A percentile compares a stretch with the other conserved stretches of the same genome.
These are phyloP conservation scores for Malthinus seriepunctatus DNA, from an alignment of 2,888 invertebrate species.

Conservation along the genomic window DNA sequence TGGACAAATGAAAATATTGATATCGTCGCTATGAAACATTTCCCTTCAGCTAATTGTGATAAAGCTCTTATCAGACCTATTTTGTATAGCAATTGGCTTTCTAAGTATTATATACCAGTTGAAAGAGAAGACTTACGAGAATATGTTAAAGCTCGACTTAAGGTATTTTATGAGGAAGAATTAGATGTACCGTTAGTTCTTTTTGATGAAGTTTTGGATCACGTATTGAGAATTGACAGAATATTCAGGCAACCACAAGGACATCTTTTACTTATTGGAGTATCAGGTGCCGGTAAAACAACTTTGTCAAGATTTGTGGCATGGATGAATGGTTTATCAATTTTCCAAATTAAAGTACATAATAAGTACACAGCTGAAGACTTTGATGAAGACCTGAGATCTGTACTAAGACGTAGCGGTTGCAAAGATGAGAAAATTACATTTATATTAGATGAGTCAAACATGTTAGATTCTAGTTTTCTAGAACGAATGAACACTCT, in stretches of 20 bases:
- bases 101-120: slow-evolving; percentile 97
- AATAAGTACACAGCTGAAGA: slow-evolving; percentile 99
- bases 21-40: slow-evolving; percentile 88
- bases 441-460: slow-evolving; percentile 98
- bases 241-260: slow-evolving; percentile 99
- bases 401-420: slow-evolving; percentile 82
- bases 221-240: slow-evolving; percentile 96
- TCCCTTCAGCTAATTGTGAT: slow-evolving; percentile 71
- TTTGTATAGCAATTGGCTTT: slow-evolving; percentile 98
- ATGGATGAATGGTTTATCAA: slow-evolving; percentile 99
- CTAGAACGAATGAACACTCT: slow-evolving; percentile 99
- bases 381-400: slow-evolving; percentile 97
- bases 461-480: slow-evolving; percentile 98
- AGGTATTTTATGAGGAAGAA: slow-evolving; percentile 99
- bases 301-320: slow-evolving; percentile 98
- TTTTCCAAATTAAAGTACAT: slow-evolving; percentile 99
- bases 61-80: slow-evolving; percentile 92
- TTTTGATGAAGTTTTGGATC: slow-evolving; percentile 99
- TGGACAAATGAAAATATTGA: slow-evolving; percentile 99
- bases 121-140: slow-evolving; percentile 92
- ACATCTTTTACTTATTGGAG: slow-evolving; percentile 95
- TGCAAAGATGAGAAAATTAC: slow-evolving; percentile 98
- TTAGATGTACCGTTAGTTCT: slow-evolving; percentile 96
- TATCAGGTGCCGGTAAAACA: slow-evolving; percentile 98
- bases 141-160: slow-evolving; percentile 95